These are phyloP conservation scores for Ianthella basta DNA, from an alignment of 37 sponge, comb jelly and placozoan genomes.

Conservation along the genomic window DNA sequence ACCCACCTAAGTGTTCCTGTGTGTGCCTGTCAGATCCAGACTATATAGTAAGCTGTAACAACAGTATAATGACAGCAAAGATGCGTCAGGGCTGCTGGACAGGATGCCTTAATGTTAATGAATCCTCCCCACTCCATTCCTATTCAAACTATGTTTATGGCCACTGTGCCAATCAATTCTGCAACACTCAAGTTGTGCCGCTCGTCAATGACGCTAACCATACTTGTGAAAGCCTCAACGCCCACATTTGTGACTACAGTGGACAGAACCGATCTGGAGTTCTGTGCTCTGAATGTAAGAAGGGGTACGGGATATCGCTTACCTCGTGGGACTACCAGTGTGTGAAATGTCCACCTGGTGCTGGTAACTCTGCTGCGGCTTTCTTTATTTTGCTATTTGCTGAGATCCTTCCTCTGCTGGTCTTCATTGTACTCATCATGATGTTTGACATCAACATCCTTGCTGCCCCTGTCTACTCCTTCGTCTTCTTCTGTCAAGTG, in stretches of 20 bases:
- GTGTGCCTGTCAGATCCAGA: background rate
- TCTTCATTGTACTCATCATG: background rate
- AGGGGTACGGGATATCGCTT: slow-evolving; percentile 2
- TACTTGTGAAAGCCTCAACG: background rate
- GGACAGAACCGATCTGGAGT: background rate
- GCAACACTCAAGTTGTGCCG: background rate
- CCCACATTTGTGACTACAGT: background rate
- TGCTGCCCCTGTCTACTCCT: background rate
- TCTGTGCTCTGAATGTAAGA: background rate
- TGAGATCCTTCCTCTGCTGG: background rate
- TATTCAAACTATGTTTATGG: background rate
- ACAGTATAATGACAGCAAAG: background rate
- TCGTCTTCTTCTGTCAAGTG: slow-evolving; percentile 12
- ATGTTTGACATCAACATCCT: slow-evolving; percentile 4
- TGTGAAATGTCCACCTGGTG: background rate
- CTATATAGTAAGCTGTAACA: too few species aligned
- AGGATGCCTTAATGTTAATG: background rate
- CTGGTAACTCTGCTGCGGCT: background rate
- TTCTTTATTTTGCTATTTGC: slow-evolving; percentile 8
- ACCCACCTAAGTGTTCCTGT: slow-evolving; percentile 2
- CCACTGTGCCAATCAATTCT: background rate
- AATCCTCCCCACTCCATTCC: too few species aligned
- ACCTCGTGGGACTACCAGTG: background rate
- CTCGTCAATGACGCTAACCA: background rate
- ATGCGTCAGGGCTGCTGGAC: background rate